Conservation (phyloP, 2,113 vertebrate genomes). For the Oryzias woworae region DNA sequence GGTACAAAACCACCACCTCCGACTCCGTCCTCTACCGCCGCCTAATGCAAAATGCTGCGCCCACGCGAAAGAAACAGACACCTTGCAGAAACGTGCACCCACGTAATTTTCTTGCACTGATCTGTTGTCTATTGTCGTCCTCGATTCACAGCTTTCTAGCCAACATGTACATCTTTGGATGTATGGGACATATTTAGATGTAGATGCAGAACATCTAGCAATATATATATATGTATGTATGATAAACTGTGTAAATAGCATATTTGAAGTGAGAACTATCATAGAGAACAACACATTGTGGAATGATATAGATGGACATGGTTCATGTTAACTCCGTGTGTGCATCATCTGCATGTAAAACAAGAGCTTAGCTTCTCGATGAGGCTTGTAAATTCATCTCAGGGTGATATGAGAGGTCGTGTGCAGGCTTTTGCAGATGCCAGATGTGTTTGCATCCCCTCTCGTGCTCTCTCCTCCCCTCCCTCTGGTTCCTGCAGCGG, state of each 20-base stretch:
- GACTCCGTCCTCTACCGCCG: constrained; percentile 55
- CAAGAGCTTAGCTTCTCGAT: constrained; percentile 18
- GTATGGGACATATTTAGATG: too few relatives aligned
- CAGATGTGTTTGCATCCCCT: constrained; percentile 71
- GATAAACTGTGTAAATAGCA: constrained; percentile 48
- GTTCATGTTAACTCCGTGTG: constrained; percentile 9
- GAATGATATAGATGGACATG: too few relatives aligned
- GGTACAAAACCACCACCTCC: constrained; percentile 38
- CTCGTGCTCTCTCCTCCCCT: constrained; percentile 51
- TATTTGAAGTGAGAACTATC: constrained; percentile 9
- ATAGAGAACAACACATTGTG: background rate
- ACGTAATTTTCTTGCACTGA: constrained; percentile 61
- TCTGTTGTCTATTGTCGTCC: constrained; percentile 53
- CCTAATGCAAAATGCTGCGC: constrained; percentile 65
- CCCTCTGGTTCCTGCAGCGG: constrained; percentile 73
- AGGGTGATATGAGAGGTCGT: constrained; percentile 44
- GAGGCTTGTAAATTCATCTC: constrained; percentile 26
- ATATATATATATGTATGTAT: constrained; percentile 19
- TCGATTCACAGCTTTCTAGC: constrained; percentile 58
- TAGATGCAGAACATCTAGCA: too few relatives aligned
- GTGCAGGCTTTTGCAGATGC: constrained; percentile 60
- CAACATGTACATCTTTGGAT: constrained; percentile 34
- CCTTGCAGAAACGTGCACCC: constrained; percentile 72
- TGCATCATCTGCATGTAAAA: constrained; percentile 11
- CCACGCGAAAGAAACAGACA: constrained; percentile 62